Evolutionary conservation across 2,113 vertebrate species (phyloP).

Genomic region (Ariopsis seemanni): DNA sequence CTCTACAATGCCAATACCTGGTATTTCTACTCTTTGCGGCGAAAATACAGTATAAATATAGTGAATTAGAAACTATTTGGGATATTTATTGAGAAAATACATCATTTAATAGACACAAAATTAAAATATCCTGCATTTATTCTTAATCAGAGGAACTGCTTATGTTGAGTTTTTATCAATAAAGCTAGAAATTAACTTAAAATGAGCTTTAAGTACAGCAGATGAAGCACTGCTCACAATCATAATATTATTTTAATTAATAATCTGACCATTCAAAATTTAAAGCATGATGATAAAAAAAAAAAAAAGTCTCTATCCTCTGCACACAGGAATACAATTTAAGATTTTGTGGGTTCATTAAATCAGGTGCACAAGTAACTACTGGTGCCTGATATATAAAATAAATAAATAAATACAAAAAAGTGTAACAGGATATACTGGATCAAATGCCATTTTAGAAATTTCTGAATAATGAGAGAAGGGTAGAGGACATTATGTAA

Average conservation of each 20-base stretch:
- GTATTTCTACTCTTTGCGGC: not conserved
- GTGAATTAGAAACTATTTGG: not conserved
- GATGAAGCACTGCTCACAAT: not conserved
- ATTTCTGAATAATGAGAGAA: no score
- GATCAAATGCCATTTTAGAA: no score
- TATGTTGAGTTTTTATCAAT: no score
- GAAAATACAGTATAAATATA: not conserved
- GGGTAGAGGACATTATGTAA: no score
- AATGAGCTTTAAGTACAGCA: not conserved
- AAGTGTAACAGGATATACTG: no score
- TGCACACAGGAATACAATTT: no score
- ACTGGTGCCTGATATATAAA: no score
- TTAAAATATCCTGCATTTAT: not conserved
- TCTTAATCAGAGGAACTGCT: not conserved
- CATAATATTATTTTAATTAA: not conserved
- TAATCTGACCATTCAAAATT: not conserved
- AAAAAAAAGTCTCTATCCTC: no score
- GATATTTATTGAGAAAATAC: not conserved
- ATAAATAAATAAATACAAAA: no score
- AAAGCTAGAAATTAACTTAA: no score
- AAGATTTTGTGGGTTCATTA: no score
- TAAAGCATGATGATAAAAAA: not conserved
- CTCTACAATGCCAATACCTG: not conserved
- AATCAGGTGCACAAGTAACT: no score
- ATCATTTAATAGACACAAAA: not conserved